phyloP scores from a whole-genome alignment of 2,888 invertebrate species.

The Eurois occulta region DNA sequence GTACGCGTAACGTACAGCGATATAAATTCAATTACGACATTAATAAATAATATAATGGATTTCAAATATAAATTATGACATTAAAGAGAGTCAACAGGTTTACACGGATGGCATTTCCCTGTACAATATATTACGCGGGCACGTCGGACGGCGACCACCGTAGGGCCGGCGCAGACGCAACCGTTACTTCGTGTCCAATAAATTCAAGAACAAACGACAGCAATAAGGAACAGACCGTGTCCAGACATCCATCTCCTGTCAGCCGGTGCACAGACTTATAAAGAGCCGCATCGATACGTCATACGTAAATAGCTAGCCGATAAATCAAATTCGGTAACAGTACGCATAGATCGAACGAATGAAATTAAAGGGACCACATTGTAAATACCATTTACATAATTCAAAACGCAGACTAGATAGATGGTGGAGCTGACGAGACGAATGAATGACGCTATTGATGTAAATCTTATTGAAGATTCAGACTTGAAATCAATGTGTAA shows the following conservation, averaged over 20 bases:
- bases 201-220: slow-evolving; percentile 87
- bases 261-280: slow-evolving; percentile 73
- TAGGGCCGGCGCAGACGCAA: slow-evolving; percentile 75
- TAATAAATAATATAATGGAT: slow-evolving; percentile 73
- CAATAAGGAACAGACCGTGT: slow-evolving; percentile 82
- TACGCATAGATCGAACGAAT: slow-evolving; percentile 74
- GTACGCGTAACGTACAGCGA: slow-evolving; percentile 58
- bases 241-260: slow-evolving; percentile 87
- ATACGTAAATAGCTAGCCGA: slow-evolving; percentile 75
- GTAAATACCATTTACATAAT: slow-evolving; percentile 81
- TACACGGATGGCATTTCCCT: slow-evolving; percentile 78
- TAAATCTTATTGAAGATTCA: slow-evolving; percentile 74
- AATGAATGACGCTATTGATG: slow-evolving; percentile 78
- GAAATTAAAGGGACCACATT: slow-evolving; percentile 77
- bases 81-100: slow-evolving; percentile 82
- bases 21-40: slow-evolving; percentile 75
- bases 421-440: slow-evolving; percentile 72
- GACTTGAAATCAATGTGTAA: slow-evolving; percentile 73
- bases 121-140: slow-evolving; percentile 79
- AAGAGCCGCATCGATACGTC: slow-evolving; percentile 79
- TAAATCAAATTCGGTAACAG: slow-evolving; percentile 84
- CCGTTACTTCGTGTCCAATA: slow-evolving; percentile 89
- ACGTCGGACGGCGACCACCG: slow-evolving; percentile 74
- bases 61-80: slow-evolving; percentile 79
- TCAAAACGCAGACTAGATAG: slow-evolving; percentile 75